Evolutionary conservation across 2,888 invertebrate genomes (phyloP), one percentile per base, ranked within the genome.

Genomic region (Epsilonema sp.): DNA sequence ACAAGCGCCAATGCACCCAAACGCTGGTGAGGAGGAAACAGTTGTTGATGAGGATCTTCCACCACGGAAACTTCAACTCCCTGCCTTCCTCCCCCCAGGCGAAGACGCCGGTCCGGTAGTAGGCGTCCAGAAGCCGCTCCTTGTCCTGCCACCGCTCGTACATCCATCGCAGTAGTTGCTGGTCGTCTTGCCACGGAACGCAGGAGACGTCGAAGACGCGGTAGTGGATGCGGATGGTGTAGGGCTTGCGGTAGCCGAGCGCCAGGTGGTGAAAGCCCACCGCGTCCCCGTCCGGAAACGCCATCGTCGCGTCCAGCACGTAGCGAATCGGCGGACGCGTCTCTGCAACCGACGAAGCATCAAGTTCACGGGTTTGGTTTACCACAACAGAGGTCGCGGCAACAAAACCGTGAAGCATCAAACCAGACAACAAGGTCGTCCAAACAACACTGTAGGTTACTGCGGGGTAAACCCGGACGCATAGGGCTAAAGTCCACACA

Each of bases 281-380:
- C 0, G 87, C 83, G 47, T 78, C 73, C 37, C 81, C 79, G 47
- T 82, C 76, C 1, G 85, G 82, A 70, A 90, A 90, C 38, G 83
- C 87, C 64, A 90, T 79, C 46, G 90, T 90, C 58, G 89, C 77
- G 66, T 90, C 89, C 51, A 90, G 70, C 47, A 90, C 73, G 79
- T 85, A 90, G 60, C 80, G 74, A 51, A 78, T 56, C 5, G 68
- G 55, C 42, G 63, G 61, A 3, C 58, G 54, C 40, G 61, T 61
- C 23, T 61, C 63, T 60, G 21, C 3, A 40, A 42, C n/a, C n/a
- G n/a, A n/a, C n/a, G n/a, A n/a, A n/a, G n/a, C n/a, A n/a, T n/a
- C n/a, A n/a, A n/a, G n/a, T n/a, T n/a, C n/a, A n/a, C n/a, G n/a
- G n/a, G n/a, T n/a, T n/a, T n/a, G n/a, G n/a, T n/a, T n/a, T n/a